Evolutionary conservation across 2,113 vertebrate species (phyloP), one percentile per base, ranked within the genome.

Genomic region (Aspidoscelis tigris): DNA sequence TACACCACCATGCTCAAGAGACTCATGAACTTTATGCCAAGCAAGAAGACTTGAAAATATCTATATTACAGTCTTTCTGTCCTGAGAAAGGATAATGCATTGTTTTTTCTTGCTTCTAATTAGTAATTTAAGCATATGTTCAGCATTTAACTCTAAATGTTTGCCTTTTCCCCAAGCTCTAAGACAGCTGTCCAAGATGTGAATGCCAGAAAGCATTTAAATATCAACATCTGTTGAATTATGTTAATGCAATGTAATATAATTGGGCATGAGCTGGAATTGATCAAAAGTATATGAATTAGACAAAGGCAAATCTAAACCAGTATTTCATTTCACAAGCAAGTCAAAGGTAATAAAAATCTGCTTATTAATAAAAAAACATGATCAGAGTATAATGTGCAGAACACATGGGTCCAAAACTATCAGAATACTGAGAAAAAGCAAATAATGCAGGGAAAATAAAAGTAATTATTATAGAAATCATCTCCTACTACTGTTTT

Each of bases 141-240:
- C 96, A 97, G 96, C 96, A 96, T 97, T 96, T 97, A 96, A 96
- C 95, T 96, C 95, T 97, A 97, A 96, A 96, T 96, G 95, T 96
- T 97, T 96, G 95, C 93, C 95, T 97, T 97, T 95, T 96, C 96
- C 96, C 96, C 86, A 96, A 96, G 96, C 96, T 96, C 95, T 83
- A 91, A 96, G 96, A 97, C 96, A 97, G 96, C 96, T 97, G 96
- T 96, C 96, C 95, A 96, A 96, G 93, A 96, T 92, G 84, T 92
- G 93, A 96, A 96, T 96, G 96, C 96, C 96, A 97, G 95, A 96
- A 96, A 97, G 96, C 95, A 96, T 96, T 96, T 96, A 97, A 97
- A 97, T 97, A 97, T 96, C 96, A 97, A 97, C 96, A 97, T 97
- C 96, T 97, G 96, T 92, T 96, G 96, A 97, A 96, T 96, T 97